phyloP scores from a whole-genome alignment of 2,113 vertebrate genomes.

The Oncorhynchus gorbuscha region DNA sequence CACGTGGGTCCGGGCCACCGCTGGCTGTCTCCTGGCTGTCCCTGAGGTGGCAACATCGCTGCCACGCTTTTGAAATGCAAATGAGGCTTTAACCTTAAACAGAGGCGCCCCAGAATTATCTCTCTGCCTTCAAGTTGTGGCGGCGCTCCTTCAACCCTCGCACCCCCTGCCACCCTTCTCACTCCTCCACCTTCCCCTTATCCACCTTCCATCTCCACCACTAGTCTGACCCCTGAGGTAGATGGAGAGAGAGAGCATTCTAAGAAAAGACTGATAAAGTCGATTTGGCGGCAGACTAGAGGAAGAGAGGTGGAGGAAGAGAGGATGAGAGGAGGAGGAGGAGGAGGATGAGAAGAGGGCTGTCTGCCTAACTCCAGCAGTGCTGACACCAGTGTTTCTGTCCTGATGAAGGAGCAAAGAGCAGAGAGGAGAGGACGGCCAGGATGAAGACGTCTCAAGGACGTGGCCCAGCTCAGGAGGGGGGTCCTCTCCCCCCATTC shows the following conservation, averaged over 20 bases:
- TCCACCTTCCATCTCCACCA: slow-evolving; percentile 13
- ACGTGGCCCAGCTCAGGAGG: slow-evolving; percentile 34
- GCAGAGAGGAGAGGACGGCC: slow-evolving; percentile 30
- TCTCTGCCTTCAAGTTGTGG: slow-evolving; percentile 57
- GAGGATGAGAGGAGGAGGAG: slow-evolving; percentile 27
- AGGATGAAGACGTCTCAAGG: slow-evolving; percentile 80
- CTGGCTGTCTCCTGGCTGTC: slow-evolving; percentile 20
- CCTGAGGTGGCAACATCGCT: slow-evolving; percentile 44
- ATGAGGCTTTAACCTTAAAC: slow-evolving; percentile 81
- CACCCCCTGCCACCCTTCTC: slow-evolving; percentile 7
- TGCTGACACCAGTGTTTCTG: slow-evolving; percentile 57
- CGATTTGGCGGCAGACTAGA: slow-evolving; percentile 36
- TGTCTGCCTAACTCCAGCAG: background rate
- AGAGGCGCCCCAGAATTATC: slow-evolving; percentile 54
- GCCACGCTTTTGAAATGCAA: slow-evolving; percentile 77
- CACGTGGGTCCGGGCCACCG: slow-evolving; percentile 60
- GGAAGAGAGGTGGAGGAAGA: slow-evolving; percentile 50
- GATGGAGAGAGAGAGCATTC: slow-evolving; percentile 33
- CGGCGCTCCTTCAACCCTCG: slow-evolving; percentile 25
- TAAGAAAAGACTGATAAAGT: slow-evolving; percentile 33
- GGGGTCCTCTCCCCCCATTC: slow-evolving; percentile 54
- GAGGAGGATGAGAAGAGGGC: slow-evolving; percentile 37
- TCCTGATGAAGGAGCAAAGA: slow-evolving; percentile 62
- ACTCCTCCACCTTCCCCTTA: background rate
- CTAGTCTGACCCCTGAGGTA: slow-evolving; percentile 53